Evolutionary conservation across 2,888 invertebrate genomes (phyloP), one percentile per base, ranked within the genome.

Genomic region (Myathropa florea): DNA sequence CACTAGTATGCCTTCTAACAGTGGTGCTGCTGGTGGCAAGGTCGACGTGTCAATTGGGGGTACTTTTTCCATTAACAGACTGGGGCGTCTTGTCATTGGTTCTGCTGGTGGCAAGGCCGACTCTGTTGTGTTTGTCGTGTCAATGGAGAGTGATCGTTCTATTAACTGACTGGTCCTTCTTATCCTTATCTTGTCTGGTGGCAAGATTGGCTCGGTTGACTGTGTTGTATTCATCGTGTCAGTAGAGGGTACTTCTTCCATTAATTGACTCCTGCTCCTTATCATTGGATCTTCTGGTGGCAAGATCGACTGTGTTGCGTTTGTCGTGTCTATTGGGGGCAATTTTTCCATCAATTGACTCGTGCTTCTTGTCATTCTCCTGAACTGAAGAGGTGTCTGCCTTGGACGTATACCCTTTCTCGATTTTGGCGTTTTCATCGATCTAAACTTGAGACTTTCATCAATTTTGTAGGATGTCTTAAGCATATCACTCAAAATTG

Each of bases 391-490:
- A 0, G 59, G 9, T 10, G 24, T 23, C 6, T 7, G 18, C 21
- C 33, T 33, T 33, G 33, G 33, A 12, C 33, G 10, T 12, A 3
- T 33, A 33, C 12, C 12, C 21, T 80, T 61, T 2, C 12, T 18
- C 3, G 10, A 3, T 64, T 75, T 81, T 1, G 9, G n/a, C 12
- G n/a, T 3, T 24, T 72, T 67, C 24, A 28, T 4, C 23, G 6
- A n/a, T 39, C 36, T 14, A 23, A 26, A 46, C n/a, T 10, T 61
- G 3, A 12, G 18, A 7, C 10, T 46, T 4, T 57, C 80, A 3
- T 80, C 80, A n/a, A 55, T 12, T 72, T 84, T 76, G 10, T 59
- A 59, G 6, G 75, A 67, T n/a, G 65, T 82, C 55, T 63, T 81
- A 2, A 81, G 33, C 63, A 72, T 77, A 53, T 79, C 59, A 0